Conservation (phyloP, 1,140 invertebrate genomes). For the Achatina immaculata region DNA sequence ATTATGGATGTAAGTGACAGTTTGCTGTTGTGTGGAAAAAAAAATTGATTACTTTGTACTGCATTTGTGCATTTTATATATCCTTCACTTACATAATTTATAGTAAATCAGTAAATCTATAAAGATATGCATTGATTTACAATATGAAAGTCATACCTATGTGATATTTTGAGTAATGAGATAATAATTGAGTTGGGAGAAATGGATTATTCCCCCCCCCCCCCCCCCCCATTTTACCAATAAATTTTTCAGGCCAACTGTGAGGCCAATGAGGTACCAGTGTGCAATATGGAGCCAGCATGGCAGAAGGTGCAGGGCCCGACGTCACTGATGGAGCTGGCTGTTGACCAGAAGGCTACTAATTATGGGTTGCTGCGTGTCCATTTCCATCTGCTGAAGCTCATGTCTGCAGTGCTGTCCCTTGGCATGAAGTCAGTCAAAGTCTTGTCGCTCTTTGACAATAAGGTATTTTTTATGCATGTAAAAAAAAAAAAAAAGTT, state of each 20-base stretch:
- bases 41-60: not conserved
- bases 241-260: conserved; percentile 69
- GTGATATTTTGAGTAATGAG: too few relatives aligned
- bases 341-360: conserved; percentile 80
- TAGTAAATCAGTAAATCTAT: too few relatives aligned
- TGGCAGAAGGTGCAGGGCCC: conserved; percentile 70
- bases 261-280: conserved; percentile 67
- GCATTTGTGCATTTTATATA: too few relatives aligned
- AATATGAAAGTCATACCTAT: too few relatives aligned
- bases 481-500: conserved; percentile 31
- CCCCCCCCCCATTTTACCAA: too few relatives aligned
- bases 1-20: conserved; percentile 78
- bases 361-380: conserved; percentile 83
- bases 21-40: conserved; percentile 11
- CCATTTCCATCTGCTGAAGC: conserved; percentile 82
- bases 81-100: too few relatives aligned
- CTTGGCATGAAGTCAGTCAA: conserved; percentile 83
- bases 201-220: too few relatives aligned
- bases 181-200: too few relatives aligned
- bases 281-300: conserved; percentile 68
- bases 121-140: too few relatives aligned
- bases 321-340: conserved; percentile 79
- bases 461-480: too few relatives aligned
- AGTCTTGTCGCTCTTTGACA: conserved; percentile 83
- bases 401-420: conserved; percentile 83